A percentile compares a stretch with the other conserved stretches of the same genome.
These are phyloP conservation scores for Sarcophaga rosellei DNA, from an alignment of 2,888 invertebrate species.

Conservation along the genomic window DNA sequence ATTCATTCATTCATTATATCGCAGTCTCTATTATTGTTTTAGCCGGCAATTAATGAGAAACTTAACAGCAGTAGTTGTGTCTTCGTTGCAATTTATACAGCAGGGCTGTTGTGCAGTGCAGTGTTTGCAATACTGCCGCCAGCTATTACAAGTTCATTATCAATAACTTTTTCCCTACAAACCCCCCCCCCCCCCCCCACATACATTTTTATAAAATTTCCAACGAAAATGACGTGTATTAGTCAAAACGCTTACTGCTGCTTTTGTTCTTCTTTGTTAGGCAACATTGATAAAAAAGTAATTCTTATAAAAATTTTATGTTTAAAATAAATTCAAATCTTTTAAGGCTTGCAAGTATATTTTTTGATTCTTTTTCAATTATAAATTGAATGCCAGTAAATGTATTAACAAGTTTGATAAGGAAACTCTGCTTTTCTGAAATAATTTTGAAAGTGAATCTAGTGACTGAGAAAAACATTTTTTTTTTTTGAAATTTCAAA, in stretches of 20 bases:
- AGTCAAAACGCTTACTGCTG: background rate
- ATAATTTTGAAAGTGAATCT: background rate
- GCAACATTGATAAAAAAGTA: too few relatives aligned
- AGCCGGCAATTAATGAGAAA: constrained; percentile 60
- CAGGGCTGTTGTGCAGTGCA: background rate
- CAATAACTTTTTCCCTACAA: constrained; percentile 42
- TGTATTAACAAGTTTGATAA: constrained; percentile 35
- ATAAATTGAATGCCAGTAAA: background rate
- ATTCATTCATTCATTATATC: background rate
- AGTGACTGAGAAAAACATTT: constrained; percentile 12
- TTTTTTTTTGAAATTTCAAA: constrained; percentile 44
- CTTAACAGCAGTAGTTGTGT: constrained; percentile 15
- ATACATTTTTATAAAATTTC: background rate
- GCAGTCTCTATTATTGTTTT: constrained; percentile 46
- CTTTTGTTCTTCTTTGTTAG: too few relatives aligned
- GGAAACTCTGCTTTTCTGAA: background rate
- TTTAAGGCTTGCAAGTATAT: background rate
- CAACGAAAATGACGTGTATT: constrained; percentile 20
- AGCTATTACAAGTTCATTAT: constrained; percentile 61
- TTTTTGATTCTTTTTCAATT: background rate
- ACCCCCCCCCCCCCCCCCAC: too few relatives aligned
- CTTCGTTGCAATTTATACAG: background rate
- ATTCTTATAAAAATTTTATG: constrained; percentile 43
- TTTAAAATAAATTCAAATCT: background rate
- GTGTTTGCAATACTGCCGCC: constrained; percentile 9